Conservation (phyloP, 2,113 vertebrate species). For the Hippolais icterina region DNA sequence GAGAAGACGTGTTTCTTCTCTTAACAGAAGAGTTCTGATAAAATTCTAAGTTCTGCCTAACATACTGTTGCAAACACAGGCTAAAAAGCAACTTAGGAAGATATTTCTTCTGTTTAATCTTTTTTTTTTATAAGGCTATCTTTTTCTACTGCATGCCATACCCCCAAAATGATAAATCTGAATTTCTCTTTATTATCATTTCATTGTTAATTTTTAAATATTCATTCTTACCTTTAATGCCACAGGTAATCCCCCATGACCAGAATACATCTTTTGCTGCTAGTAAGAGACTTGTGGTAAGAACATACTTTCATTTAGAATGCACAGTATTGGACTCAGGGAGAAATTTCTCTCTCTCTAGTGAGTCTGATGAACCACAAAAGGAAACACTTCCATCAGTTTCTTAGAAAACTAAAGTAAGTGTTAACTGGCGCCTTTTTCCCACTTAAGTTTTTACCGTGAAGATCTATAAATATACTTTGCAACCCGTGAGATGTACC, state of each 20-base stretch:
- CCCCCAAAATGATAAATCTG: rapidly evolving
- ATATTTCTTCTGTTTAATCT: neutral
- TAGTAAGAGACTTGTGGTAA: neutral
- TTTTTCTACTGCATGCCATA: neutral
- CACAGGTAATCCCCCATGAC: neutral
- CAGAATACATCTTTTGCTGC: neutral
- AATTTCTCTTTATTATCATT: neutral
- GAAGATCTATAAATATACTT: neutral
- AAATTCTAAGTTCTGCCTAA: neutral
- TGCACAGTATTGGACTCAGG: neutral
- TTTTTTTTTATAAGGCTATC: neutral
- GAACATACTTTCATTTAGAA: neutral
- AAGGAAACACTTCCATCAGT: neutral
- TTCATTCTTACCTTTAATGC: neutral
- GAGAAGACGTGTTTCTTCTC: neutral
- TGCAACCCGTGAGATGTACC: no score
- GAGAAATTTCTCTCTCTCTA: neutral
- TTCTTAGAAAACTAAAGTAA: neutral
- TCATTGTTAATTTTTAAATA: neutral
- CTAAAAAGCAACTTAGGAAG: neutral
- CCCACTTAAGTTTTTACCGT: neutral
- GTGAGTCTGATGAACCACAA: neutral
- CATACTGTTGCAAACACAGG: neutral
- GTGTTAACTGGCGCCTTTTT: neutral
- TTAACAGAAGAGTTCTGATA: neutral